These are phyloP conservation scores for Apis cerana DNA, from an alignment of 1,140 invertebrate genomes.

Conservation along the genomic window DNA sequence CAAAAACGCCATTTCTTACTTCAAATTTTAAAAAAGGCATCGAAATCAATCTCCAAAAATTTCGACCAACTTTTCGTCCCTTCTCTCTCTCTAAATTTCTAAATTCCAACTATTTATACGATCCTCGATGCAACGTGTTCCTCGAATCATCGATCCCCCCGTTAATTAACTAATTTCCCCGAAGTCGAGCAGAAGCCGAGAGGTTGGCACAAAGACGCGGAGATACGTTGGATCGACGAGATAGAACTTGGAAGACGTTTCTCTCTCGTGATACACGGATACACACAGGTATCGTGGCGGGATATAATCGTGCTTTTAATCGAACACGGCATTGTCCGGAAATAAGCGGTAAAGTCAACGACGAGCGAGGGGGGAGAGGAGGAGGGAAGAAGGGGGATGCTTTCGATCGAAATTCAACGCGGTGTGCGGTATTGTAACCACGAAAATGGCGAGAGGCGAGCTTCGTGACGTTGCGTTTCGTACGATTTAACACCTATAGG, in stretches of 20 bases:
- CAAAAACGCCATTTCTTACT: no score
- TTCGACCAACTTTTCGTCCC: no score
- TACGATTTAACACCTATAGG: conserved; percentile 10
- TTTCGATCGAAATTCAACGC: neutral
- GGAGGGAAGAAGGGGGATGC: no score
- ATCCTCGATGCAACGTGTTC: neutral
- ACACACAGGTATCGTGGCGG: no score
- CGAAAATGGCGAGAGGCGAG: conserved; percentile 10
- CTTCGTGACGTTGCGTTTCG: neutral
- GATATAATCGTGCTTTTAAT: conserved; percentile 13
- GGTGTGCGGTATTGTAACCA: neutral
- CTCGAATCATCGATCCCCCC: neutral
- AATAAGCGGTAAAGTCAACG: neutral
- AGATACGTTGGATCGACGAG: neutral
- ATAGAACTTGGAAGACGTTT: neutral
- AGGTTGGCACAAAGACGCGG: neutral
- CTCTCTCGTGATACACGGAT: neutral
- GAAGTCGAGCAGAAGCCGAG: neutral
- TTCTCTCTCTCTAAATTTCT: no score
- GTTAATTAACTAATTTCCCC: conserved; percentile 15
- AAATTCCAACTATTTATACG: no score
- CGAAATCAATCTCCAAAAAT: no score
- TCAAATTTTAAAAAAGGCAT: no score
- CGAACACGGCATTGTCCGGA: neutral
- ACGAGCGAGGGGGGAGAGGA: no score